Conservation (phyloP, 2,888 invertebrate species). For the Callyntrura sp. region DNA sequence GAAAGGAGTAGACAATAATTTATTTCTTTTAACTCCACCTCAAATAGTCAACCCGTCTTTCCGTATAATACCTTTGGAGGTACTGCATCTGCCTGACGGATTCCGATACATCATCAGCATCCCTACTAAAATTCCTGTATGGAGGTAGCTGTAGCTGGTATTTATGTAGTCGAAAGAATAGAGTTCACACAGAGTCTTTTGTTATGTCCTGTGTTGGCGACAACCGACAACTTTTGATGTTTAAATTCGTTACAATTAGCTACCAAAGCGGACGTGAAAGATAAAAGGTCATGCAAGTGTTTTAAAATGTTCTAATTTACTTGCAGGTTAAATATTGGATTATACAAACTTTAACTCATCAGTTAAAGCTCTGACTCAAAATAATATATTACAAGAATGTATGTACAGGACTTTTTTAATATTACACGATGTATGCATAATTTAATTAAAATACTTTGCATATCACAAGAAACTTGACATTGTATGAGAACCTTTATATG, state of each 20-base stretch:
- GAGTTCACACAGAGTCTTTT: slow-evolving; percentile 9
- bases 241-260: slow-evolving; percentile 6
- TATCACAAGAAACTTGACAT: no score
- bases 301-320: not conserved
- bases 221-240: not conserved
- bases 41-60: slow-evolving; percentile 47
- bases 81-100: no score
- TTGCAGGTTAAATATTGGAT: no score
- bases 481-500: no score
- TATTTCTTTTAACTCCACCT: slow-evolving; percentile 71
- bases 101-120: slow-evolving; percentile 39
- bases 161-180: slow-evolving; percentile 39
- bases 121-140: slow-evolving; percentile 41
- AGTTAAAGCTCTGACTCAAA: no score
- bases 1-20: slow-evolving; percentile 66
- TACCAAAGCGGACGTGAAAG: not conserved
- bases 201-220: not conserved
- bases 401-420: no score
- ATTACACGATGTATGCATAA: no score
- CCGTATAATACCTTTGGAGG: slow-evolving; percentile 29
- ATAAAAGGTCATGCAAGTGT: slow-evolving; percentile 25
- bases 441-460: no score
- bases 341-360: no score
- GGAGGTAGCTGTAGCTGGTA: slow-evolving; percentile 12
- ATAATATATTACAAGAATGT: no score